These are phyloP conservation scores for Leucophenga maculata DNA, from an alignment of 2,888 invertebrate species.

Conservation along the genomic window DNA sequence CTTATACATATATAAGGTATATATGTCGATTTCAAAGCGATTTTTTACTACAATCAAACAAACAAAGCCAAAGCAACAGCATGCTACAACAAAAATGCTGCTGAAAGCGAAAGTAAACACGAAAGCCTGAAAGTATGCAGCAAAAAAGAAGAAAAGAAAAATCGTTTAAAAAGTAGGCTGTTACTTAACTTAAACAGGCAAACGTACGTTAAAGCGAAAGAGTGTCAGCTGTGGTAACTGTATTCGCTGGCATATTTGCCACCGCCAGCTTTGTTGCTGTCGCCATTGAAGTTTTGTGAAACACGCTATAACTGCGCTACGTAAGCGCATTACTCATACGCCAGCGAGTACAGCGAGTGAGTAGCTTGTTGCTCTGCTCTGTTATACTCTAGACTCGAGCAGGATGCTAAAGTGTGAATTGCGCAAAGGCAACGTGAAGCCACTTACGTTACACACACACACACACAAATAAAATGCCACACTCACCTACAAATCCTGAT, in stretches of 20 bases:
- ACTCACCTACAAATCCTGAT: not conserved
- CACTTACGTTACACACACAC: not conserved
- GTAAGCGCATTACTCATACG: constrained; percentile 54
- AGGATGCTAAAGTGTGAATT: not conserved
- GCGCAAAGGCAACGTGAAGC: not conserved
- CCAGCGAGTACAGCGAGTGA: constrained; percentile 37
- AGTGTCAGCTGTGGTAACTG: not conserved
- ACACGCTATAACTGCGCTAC: constrained; percentile 29
- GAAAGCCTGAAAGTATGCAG: constrained; percentile 30
- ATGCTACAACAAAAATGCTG: not conserved
- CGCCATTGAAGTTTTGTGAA: not conserved
- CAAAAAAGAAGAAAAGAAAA: constrained; percentile 28
- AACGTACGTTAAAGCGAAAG: not conserved
- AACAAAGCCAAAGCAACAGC: constrained; percentile 1
- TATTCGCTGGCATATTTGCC: not conserved
- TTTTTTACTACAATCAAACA: constrained; percentile 11
- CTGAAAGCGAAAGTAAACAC: constrained; percentile 19
- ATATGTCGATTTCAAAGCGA: constrained; percentile 29
- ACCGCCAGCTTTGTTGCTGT: not conserved
- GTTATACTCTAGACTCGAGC: not conserved
- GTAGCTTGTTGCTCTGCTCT: not conserved
- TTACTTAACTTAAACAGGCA: not conserved
- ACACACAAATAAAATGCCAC: not conserved
- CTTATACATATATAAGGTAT: too few species aligned
- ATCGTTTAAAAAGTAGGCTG: not conserved